Evolutionary conservation across 2,888 invertebrate species (phyloP).

Genomic region (Osmoderma eremita): DNA sequence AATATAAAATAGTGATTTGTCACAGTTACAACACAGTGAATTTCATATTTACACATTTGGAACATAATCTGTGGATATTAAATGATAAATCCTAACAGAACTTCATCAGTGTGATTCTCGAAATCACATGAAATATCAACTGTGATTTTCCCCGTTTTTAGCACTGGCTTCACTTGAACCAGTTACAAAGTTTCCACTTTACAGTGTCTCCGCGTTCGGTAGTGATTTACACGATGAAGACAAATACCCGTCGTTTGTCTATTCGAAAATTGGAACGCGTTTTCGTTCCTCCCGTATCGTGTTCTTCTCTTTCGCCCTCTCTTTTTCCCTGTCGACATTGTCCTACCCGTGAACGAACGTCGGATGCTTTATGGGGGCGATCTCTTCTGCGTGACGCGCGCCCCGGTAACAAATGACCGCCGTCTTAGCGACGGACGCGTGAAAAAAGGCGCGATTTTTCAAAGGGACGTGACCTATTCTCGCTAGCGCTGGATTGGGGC

Average conservation of each 20-base stretch:
- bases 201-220: constrained; percentile 57
- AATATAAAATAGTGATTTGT: no score
- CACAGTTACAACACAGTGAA: no score
- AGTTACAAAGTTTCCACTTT: constrained; percentile 59
- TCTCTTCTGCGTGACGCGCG: not conserved
- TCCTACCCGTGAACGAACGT: no score
- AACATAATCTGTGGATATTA: no score
- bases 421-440: not conserved
- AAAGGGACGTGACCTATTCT: not conserved
- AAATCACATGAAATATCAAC: no score
- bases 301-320: no score
- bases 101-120: not conserved
- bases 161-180: constrained; percentile 54
- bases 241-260: constrained; percentile 58
- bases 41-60: no score
- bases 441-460: constrained; percentile 18
- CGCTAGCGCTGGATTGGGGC: constrained; percentile 12
- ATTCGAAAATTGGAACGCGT: constrained; percentile 38
- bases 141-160: no score
- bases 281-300: constrained; percentile 13
- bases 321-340: no score
- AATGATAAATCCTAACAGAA: constrained; percentile 12
- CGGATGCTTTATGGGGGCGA: not conserved
- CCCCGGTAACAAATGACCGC: not conserved
- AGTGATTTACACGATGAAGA: constrained; percentile 62